Conservation (phyloP, 1,140 invertebrate species). For the Hycleus cichorii region DNA sequence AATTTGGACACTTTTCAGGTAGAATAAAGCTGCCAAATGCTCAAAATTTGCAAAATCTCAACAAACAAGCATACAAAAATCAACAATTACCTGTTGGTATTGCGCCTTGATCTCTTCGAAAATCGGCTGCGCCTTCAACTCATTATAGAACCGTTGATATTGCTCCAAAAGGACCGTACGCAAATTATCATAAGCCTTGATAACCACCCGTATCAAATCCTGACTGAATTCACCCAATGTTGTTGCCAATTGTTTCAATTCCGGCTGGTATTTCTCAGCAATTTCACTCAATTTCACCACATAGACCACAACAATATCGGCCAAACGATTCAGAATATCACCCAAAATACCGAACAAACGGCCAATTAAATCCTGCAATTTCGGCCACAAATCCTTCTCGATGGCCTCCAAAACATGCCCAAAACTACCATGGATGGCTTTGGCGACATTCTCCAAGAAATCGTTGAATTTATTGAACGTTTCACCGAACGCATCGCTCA, state of each 20-base stretch:
- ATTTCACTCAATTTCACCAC: constrained; percentile 46
- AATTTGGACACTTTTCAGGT: too few relatives aligned
- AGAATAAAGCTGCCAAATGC: too few relatives aligned
- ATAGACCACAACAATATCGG: constrained; percentile 46
- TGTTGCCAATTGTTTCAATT: constrained; percentile 55
- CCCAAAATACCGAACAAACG: constrained; percentile 41
- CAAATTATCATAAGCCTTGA: constrained; percentile 43
- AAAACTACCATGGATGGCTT: constrained; percentile 36
- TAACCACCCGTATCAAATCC: constrained; percentile 46
- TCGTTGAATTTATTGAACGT: constrained; percentile 43
- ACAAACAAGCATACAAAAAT: too few relatives aligned
- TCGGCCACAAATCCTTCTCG: constrained; percentile 48
- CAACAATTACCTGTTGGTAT: constrained; percentile 24
- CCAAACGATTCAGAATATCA: constrained; percentile 43
- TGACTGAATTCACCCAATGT: constrained; percentile 36
- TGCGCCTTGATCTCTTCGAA: constrained; percentile 44
- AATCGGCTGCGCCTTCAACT: constrained; percentile 49
- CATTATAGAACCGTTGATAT: constrained; percentile 41
- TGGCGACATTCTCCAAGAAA: constrained; percentile 42
- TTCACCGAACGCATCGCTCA: constrained; percentile 44
- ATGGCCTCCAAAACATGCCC: constrained; percentile 44
- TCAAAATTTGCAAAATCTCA: too few relatives aligned
- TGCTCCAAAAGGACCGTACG: constrained; percentile 46
- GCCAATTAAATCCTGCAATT: constrained; percentile 49
- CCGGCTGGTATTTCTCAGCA: constrained; percentile 54